phyloP scores from a whole-genome alignment of 1,140 invertebrate species.

The Gerris buenoi region DNA sequence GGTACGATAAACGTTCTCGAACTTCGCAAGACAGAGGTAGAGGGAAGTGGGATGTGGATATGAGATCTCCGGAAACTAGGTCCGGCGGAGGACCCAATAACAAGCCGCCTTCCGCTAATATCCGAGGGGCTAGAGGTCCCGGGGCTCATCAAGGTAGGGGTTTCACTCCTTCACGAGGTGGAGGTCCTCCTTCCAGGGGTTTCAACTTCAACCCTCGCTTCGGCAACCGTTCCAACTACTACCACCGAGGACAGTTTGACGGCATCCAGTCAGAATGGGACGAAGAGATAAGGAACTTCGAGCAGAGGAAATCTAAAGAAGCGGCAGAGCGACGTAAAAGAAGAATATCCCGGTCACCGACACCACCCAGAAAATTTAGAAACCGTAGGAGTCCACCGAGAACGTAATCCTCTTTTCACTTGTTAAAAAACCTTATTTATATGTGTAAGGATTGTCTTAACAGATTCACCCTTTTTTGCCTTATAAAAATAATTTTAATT shows the following conservation, averaged over 20 bases:
- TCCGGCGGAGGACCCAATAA: too few species aligned
- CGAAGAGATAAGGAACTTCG: slow-evolving; percentile 21
- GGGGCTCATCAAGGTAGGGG: too few species aligned
- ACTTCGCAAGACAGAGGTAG: too few species aligned
- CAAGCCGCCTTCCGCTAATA: too few species aligned
- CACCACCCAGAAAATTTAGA: background rate
- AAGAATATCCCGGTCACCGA: slow-evolving; percentile 4
- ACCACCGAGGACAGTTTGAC: background rate
- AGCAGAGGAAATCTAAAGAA: slow-evolving; percentile 15
- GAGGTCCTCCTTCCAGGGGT: slow-evolving; percentile 1
- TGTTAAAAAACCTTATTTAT: too few species aligned
- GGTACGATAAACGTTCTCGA: too few species aligned
- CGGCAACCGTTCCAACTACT: slow-evolving; percentile 8
- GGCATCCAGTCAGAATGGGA: slow-evolving; percentile 19
- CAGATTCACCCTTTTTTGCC: too few species aligned
- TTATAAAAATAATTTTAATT: too few species aligned
- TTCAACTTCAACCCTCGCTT: slow-evolving; percentile 8
- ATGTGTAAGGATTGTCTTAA: too few species aligned
- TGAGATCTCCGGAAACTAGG: background rate
- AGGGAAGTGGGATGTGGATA: background rate
- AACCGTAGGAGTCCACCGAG: background rate
- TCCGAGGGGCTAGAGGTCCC: too few species aligned
- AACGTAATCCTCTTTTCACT: too few species aligned
- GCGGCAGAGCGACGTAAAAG: slow-evolving; percentile 8
- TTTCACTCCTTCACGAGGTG: too few species aligned